Percentiles rank a stretch among this genome's conserved stretches.
Evolutionary conservation across 2,797 vertebrate genomes (phyloP).

Genomic region (Epinephelus awoara): DNA sequence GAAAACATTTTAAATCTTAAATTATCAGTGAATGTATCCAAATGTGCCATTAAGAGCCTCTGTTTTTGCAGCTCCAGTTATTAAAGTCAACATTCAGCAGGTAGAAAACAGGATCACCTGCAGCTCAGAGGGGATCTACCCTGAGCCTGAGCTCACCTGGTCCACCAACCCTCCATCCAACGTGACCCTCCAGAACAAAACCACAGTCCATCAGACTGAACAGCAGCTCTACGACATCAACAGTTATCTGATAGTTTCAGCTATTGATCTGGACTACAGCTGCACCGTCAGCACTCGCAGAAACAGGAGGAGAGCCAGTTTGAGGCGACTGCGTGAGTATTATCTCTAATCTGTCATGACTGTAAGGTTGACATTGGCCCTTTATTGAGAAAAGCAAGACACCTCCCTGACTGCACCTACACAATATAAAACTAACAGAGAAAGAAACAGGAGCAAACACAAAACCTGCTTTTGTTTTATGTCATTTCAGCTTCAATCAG

Average conservation of each 20-base stretch:
- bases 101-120: constrained; percentile 54
- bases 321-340: not conserved
- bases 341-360: no score
- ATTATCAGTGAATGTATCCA: no score
- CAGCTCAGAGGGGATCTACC: constrained; percentile 66
- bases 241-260: constrained; percentile 52
- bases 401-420: no score
- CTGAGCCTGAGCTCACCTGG: constrained; percentile 66
- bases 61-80: constrained; percentile 13
- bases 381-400: no score
- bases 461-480: not conserved
- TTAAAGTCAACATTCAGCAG: constrained; percentile 40
- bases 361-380: no score
- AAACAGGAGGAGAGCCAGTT: not conserved
- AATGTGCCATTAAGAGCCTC: no score
- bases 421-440: no score
- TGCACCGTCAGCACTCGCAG: constrained; percentile 40
- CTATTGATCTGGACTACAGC: constrained; percentile 6
- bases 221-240: constrained; percentile 62
- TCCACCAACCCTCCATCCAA: not conserved
- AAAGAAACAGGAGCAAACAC: no score
- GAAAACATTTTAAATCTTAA: no score
- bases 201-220: not conserved
- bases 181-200: fast-evolving
- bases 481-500: not conserved